These are phyloP conservation scores for Tachysurus vachellii DNA, from an alignment of 2,113 vertebrate species.

Conservation along the genomic window DNA sequence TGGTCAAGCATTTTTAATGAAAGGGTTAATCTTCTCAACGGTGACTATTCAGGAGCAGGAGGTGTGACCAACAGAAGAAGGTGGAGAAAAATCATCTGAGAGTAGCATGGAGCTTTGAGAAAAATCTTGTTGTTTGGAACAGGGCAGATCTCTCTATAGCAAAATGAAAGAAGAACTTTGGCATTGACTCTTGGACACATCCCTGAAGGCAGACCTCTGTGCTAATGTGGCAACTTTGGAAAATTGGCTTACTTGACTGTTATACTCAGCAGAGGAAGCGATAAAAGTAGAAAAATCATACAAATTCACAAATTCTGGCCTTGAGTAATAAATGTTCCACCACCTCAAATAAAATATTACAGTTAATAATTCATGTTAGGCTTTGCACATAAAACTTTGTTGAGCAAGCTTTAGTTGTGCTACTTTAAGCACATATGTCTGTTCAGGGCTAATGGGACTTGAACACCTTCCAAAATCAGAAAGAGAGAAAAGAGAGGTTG, in stretches of 20 bases:
- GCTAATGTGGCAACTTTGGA: slow-evolving; percentile 17
- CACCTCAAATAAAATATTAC: slow-evolving; percentile 36
- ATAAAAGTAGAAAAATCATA: neutral
- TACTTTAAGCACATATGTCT: slow-evolving; percentile 64
- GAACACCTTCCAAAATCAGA: slow-evolving; percentile 63
- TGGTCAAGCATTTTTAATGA: slow-evolving; percentile 94
- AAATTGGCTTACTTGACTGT: slow-evolving; percentile 28
- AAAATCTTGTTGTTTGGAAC: slow-evolving; percentile 70
- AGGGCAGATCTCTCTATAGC: slow-evolving; percentile 53
- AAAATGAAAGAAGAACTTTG: slow-evolving; percentile 51
- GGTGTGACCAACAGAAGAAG: slow-evolving; percentile 99
- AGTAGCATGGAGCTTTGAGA: slow-evolving; percentile 80
- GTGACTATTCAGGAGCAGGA: slow-evolving; percentile 96
- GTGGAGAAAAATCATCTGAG: slow-evolving; percentile 82
- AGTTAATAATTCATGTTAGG: slow-evolving; percentile 44
- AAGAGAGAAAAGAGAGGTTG: slow-evolving; percentile 19
- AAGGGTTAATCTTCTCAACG: slow-evolving; percentile 99
- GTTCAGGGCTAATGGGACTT: slow-evolving; percentile 69
- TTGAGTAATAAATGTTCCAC: slow-evolving; percentile 18
- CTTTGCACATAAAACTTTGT: slow-evolving; percentile 64
- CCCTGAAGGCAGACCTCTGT: slow-evolving; percentile 49
- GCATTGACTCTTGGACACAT: slow-evolving; percentile 56
- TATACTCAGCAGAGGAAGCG: neutral
- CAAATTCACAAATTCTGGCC: neutral
- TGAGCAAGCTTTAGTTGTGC: slow-evolving; percentile 67